Evolutionary conservation across 92 coral and sea anemone genomes (phyloP), one percentile per base, ranked within the genome.

Genomic region (Zoanthus gigantus): DNA sequence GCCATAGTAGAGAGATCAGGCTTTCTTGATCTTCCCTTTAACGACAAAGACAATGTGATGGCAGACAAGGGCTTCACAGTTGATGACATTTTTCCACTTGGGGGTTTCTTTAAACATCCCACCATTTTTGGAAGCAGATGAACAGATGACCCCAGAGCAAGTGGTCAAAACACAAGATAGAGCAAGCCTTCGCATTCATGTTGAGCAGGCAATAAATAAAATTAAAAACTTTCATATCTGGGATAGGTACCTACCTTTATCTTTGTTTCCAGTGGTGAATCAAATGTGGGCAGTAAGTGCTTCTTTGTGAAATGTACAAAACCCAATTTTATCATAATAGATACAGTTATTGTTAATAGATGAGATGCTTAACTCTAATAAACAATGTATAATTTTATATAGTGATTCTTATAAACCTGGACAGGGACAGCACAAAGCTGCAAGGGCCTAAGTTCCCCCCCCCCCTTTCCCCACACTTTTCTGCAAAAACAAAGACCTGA

Each of bases 41-140:
- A 77, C 32, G 69, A 77, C 68, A 53, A 77, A 77, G 83, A 77
- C 69, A 77, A 69, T 77, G 83, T 77, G 48, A 54, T 77, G 83
- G 69, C 83, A 77, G 68, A 77, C 28, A 77, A 77, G 68, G 68
- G 71, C 47, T 54, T 77, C 68, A 77, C 83, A 54, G 29, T 77
- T 77, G 68, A 54, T 15, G 83, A 77, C 68, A 53, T 77, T 13
- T 69, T 53, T 15, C 83, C 83, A 14, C 68, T 77, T 54, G 69
- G 83, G 54, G 68, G 31, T 77, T 77, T 23, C 83, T 29, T 46
- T 77, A 13, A 77, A 77, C 69, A 77, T 77, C 83, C 83, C 69
- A 77, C 83, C 68, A 57, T 77, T 77, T 69, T 30, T 77, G 11
- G 83, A 50, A 57, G 46, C 68, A 57, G 83, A 53, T 77, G 71